A percentile compares a stretch with the other conserved stretches of the same genome.
phyloP scores from a whole-genome alignment of 2,888 invertebrate species.

The Alloscopus bannaensis region DNA sequence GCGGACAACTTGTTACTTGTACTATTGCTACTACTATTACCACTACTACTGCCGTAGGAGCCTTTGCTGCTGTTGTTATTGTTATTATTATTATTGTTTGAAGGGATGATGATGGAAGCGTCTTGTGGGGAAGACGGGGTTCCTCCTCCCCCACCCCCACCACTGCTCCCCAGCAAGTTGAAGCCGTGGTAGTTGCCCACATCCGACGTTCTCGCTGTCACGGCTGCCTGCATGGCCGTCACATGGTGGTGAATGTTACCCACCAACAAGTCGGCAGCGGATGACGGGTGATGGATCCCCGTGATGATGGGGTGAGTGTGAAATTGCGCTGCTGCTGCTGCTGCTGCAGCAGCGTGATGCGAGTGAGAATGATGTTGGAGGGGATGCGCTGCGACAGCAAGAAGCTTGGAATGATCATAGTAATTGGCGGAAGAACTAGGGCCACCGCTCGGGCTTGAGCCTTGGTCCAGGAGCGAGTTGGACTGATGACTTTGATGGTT shows the following conservation, averaged over 20 bases:
- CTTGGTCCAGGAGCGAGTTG: constrained; percentile 38
- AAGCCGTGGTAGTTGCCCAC: constrained; percentile 38
- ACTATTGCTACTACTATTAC: constrained; percentile 33
- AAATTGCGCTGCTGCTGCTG: constrained; percentile 36
- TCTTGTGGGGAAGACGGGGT: constrained; percentile 45
- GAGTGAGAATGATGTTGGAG: constrained; percentile 30
- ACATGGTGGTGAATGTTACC: constrained; percentile 54
- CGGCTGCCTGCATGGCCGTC: constrained; percentile 45
- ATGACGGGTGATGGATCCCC: constrained; percentile 48
- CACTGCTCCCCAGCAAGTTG: constrained; percentile 32
- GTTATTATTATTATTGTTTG: constrained; percentile 37
- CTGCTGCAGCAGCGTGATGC: too few species aligned
- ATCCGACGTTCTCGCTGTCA: constrained; percentile 9
- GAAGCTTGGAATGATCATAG: constrained; percentile 36
- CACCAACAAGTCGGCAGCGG: constrained; percentile 44
- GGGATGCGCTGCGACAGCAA: constrained; percentile 32
- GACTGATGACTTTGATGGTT: constrained; percentile 27
- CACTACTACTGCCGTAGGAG: constrained; percentile 28
- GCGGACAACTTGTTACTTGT: constrained; percentile 20
- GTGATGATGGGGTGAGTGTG: constrained; percentile 49
- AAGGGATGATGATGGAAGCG: constrained; percentile 12
- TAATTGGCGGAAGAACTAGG: constrained; percentile 37
- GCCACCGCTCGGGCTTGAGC: constrained; percentile 26
- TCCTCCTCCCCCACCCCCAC: constrained; percentile 13
- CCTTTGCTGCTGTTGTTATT: constrained; percentile 45